A percentile compares a stretch with the other conserved stretches of the same genome.
Conservation (phyloP, 1,140 invertebrate species). For the Trinorchestia longiramus region DNA sequence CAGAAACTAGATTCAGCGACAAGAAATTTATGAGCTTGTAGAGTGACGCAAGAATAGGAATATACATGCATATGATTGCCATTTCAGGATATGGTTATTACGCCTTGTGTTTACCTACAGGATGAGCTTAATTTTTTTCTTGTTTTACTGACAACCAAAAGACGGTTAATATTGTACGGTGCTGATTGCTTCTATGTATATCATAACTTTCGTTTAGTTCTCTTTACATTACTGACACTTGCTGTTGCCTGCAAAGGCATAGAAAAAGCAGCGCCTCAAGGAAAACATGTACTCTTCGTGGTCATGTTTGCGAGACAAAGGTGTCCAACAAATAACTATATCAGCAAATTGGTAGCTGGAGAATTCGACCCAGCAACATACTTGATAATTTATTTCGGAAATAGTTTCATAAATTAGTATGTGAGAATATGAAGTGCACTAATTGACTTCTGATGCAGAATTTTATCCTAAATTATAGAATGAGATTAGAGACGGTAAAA, state of each 20-base stretch:
- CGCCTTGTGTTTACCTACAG: not conserved
- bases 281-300: not conserved
- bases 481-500: too few species aligned
- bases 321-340: not conserved
- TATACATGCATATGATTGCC: not conserved
- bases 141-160: not conserved
- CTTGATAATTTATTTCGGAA: not conserved
- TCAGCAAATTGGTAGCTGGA: not conserved
- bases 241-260: not conserved
- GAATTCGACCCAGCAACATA: not conserved
- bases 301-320: not conserved
- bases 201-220: not conserved
- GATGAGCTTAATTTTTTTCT: not conserved
- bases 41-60: too few species aligned
- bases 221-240: not conserved
- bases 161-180: too few species aligned
- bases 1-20: not conserved
- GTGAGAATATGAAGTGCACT: not conserved
- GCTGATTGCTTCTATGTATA: not conserved
- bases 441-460: not conserved
- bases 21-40: not conserved
- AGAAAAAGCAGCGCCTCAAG: not conserved
- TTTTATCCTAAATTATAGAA: not conserved
- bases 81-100: not conserved
- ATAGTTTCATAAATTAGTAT: not conserved